Base-by-base conservation (phyloP, 2,113 vertebrate species). In the Toxotes jaculatrix region DNA sequence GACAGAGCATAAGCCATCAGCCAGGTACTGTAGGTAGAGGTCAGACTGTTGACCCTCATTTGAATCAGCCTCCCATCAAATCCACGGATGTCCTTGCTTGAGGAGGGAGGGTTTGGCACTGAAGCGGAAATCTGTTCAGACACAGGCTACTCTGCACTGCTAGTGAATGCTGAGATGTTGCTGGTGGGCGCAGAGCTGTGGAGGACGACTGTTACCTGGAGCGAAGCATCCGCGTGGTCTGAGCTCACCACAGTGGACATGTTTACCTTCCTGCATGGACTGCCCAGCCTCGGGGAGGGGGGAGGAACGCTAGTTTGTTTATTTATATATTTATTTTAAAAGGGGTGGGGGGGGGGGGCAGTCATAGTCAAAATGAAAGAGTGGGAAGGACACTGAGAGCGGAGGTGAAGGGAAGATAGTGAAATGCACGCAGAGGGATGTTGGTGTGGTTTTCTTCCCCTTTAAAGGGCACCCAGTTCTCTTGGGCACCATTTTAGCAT, bases 191-290 rank as follows among this genome's bases (percentile, higher is more conserved):
- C 82, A 72, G 83, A 87, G 91, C 91, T 77, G 81, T 91, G 89
- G 89, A 92, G 90, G 89, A 93, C 90, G 82, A 93, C 89, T 56
- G 60, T 92, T 90, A 93, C 95, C 95, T 90, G 90, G 74, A 93
- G 94, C 93, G 32, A 90, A 80, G 87, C 90, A 82, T 94, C 91
- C 81, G 75, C 63, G 32, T 87, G 85, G 80, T 92, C 89, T 93
- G 90, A 90, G 90, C 90, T 94, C 88, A 92, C 90, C 82, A 89
- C 85, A 83, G 89, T 90, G 89, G 93, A 95, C 93, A 94, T 95
- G 93, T 95, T 95, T 94, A 95, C 93, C 94, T 95, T 94, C 87
- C 90, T 87, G 78, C 89, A 80, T 83, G 70, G 84, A 88, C 91
- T 90, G 79, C 47, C 87, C 74, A 66, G 87, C 93, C 92, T 88